Percentiles rank a stretch among this genome's conserved stretches.
Conservation (phyloP, 2,797 vertebrate genomes). For the Smutsia temminckii region DNA sequence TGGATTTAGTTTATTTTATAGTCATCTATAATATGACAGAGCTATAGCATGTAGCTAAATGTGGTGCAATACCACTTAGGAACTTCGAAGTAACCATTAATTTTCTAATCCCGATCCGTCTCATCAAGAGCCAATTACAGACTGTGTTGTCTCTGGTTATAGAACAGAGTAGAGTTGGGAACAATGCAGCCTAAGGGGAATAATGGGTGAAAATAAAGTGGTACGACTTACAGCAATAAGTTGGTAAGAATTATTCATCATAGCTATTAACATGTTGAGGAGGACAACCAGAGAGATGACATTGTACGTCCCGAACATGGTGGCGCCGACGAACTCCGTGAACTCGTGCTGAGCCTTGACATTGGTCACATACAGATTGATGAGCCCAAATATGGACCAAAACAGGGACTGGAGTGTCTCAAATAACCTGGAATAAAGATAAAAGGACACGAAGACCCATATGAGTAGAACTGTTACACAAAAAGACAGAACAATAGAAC, state of each 20-base stretch:
- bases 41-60: background rate
- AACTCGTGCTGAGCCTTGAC: slow-evolving; percentile 92
- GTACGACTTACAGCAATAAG: slow-evolving; percentile 95
- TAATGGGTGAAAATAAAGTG: slow-evolving; percentile 32
- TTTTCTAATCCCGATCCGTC: background rate
- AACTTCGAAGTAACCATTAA: background rate
- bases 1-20: background rate
- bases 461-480: background rate
- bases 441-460: background rate
- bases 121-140: background rate
- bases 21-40: background rate
- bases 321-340: slow-evolving; percentile 96
- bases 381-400: slow-evolving; percentile 98
- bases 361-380: slow-evolving; percentile 96
- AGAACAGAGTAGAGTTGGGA: background rate
- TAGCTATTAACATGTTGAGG: slow-evolving; percentile 99
- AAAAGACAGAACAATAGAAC: background rate
- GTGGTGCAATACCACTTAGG: background rate
- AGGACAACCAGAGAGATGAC: slow-evolving; percentile 98
- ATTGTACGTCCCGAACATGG: slow-evolving; percentile 99
- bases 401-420: slow-evolving; percentile 97
- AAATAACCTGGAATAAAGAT: slow-evolving; percentile 90
- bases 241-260: slow-evolving; percentile 99
- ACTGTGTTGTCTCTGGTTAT: background rate
- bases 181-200: background rate